A percentile compares a stretch with the other conserved stretches of the same genome.
phyloP scores from a whole-genome alignment of 2,113 vertebrate species.

The Oncorhynchus masou region DNA sequence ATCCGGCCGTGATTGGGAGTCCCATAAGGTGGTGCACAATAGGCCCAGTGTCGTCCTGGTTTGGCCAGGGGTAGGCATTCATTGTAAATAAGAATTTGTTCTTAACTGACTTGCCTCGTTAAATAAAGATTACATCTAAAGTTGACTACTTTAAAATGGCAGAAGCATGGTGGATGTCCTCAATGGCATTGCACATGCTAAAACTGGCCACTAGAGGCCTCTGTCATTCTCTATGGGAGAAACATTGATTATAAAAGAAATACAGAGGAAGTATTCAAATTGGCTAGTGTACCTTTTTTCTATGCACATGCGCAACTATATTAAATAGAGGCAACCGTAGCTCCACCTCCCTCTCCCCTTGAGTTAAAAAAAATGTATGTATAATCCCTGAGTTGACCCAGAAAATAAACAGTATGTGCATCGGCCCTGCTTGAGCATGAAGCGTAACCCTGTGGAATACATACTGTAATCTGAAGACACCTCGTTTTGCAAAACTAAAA shows the following conservation, averaged over 20 bases:
- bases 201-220: conserved; percentile 15
- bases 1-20: too few species aligned
- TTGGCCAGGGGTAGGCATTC: too few species aligned
- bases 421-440: conserved; percentile 67
- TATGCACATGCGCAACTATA: conserved; percentile 73
- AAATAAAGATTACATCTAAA: too few species aligned
- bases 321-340: conserved; percentile 54
- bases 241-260: conserved; percentile 30
- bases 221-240: not conserved
- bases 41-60: too few species aligned
- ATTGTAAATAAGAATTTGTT: too few species aligned
- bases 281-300: conserved; percentile 59
- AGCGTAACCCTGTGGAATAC: conserved; percentile 72
- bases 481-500: conserved; percentile 36
- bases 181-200: not conserved
- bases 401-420: conserved; percentile 75
- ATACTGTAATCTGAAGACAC: conserved; percentile 56
- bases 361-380: conserved; percentile 55
- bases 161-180: not conserved
- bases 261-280: conserved; percentile 59
- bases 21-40: too few species aligned
- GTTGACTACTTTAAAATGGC: too few species aligned
- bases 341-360: conserved; percentile 71
- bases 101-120: too few species aligned
- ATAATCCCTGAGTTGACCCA: conserved; percentile 79